These are phyloP conservation scores for Mallotus villosus DNA, from an alignment of 2,797 vertebrate species.

Conservation along the genomic window DNA sequence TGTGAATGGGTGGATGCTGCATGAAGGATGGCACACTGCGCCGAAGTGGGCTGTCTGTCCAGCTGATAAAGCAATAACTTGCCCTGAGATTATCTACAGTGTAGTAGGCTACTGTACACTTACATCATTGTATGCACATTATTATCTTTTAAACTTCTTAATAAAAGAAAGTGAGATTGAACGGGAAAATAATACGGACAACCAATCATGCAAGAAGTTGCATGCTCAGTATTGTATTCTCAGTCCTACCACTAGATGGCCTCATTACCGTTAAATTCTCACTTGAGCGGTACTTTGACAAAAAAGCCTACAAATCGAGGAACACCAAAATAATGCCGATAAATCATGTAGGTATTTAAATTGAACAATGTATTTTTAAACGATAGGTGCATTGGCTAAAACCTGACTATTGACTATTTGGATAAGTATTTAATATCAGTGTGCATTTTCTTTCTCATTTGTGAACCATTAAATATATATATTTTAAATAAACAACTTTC, in stretches of 20 bases:
- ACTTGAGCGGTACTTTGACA: not conserved
- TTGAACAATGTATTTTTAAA: not conserved
- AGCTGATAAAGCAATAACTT: too few species aligned
- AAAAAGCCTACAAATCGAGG: not conserved
- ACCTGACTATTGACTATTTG: too few species aligned
- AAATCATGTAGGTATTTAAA: not conserved
- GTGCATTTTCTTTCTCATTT: not conserved
- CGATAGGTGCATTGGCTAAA: not conserved
- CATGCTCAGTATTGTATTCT: not conserved
- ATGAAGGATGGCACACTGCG: not conserved
- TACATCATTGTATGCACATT: not conserved
- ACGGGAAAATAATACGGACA: too few species aligned
- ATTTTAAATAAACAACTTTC: not conserved
- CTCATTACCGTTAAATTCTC: not conserved
- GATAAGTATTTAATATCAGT: too few species aligned
- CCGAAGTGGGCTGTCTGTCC: not conserved
- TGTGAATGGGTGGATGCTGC: not conserved
- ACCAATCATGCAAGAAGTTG: too few species aligned
- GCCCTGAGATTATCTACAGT: too few species aligned
- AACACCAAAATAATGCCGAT: too few species aligned
- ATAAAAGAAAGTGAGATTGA: too few species aligned
- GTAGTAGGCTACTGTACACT: not conserved
- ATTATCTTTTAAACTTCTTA: not conserved
- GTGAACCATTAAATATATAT: not conserved
- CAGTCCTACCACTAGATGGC: slow-evolving; percentile 41